Evolutionary conservation across 2,113 vertebrate genomes (phyloP).

Genomic region (Gulo gulo): DNA sequence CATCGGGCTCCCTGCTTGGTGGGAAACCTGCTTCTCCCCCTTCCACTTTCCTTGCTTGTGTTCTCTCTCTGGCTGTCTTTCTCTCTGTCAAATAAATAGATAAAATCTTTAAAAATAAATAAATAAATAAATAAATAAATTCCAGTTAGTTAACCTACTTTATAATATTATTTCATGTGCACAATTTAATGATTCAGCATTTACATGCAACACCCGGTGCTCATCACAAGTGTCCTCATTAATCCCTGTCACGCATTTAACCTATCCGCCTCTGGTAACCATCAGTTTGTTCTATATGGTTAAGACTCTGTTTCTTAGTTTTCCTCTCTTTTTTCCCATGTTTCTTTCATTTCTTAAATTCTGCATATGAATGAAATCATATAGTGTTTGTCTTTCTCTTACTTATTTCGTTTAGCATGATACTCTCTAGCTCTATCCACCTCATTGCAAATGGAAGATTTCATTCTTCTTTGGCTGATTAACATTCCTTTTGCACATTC

Average conservation of each 20-base stretch:
- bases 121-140: neutral
- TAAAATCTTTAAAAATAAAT: no score
- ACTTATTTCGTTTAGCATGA: neutral
- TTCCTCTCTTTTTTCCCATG: no score
- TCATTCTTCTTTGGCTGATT: neutral
- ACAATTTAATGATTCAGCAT: neutral
- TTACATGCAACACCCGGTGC: neutral
- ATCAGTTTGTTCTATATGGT: neutral
- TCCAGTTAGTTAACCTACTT: neutral
- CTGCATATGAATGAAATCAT: no score
- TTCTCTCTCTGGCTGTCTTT: no score
- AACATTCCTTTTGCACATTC: neutral
- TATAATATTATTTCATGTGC: neutral
- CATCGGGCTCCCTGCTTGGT: no score
- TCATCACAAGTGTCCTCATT: neutral
- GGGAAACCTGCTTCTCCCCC: no score
- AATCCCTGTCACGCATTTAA: neutral
- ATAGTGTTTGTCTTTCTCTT: no score
- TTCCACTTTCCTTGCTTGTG: no score
- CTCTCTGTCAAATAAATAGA: no score
- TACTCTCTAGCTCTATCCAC: neutral
- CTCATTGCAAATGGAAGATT: neutral
- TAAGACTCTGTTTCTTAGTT: neutral
- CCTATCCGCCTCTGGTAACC: neutral
- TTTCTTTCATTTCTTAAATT: no score